phyloP scores from a whole-genome alignment of 2,888 invertebrate genomes.

The Dimorphilus gyrociliatus region DNA sequence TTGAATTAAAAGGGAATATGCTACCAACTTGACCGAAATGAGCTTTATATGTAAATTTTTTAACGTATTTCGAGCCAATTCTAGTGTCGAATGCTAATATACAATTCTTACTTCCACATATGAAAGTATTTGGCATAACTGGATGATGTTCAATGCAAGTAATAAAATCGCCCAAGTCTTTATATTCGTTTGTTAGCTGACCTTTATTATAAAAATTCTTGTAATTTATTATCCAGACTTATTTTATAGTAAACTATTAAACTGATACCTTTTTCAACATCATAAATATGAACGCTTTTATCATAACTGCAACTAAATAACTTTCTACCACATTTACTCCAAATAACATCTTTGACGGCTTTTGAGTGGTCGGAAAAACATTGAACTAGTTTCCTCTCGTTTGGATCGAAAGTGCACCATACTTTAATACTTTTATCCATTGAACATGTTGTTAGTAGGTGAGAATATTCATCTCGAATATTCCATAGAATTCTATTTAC shows the following conservation, averaged over 20 bases:
- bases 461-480: conserved; percentile 17
- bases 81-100: conserved; percentile 26
- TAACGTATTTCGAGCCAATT: conserved; percentile 14
- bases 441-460: conserved; percentile 28
- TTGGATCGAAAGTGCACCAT: too few relatives aligned
- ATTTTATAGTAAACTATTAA: too few relatives aligned
- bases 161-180: conserved; percentile 21
- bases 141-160: conserved; percentile 26
- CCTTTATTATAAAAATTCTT: too few relatives aligned
- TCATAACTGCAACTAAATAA: conserved; percentile 31
- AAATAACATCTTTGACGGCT: conserved; percentile 30
- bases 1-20: too few relatives aligned
- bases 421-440: conserved; percentile 29
- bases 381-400: too few relatives aligned
- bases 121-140: conserved; percentile 16
- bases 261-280: conserved; percentile 27
- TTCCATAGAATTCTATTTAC: conserved; percentile 29
- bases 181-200: too few relatives aligned
- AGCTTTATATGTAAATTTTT: conserved; percentile 23
- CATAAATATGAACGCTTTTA: conserved; percentile 20
- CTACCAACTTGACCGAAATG: conserved; percentile 26
- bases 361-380: conserved; percentile 17
- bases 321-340: conserved; percentile 20
- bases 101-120: conserved; percentile 23
- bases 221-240: too few relatives aligned